A percentile compares a stretch with the other conserved stretches of the same genome.
phyloP scores from a whole-genome alignment of 2,797 vertebrate genomes.

The Cyprinella venusta region DNA sequence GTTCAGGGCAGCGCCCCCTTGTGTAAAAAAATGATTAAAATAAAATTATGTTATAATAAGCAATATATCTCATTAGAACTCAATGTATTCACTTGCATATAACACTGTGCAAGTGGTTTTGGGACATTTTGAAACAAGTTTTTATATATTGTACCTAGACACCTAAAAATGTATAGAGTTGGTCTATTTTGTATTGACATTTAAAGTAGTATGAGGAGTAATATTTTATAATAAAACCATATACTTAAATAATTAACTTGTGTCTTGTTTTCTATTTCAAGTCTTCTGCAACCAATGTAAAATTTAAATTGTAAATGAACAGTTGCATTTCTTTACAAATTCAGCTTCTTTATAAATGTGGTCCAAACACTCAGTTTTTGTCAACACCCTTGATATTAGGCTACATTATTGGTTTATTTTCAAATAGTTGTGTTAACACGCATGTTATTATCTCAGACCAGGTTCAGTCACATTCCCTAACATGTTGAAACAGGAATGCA shows the following conservation, averaged over 20 bases:
- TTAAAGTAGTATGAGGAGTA: not conserved
- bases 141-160: too few relatives aligned
- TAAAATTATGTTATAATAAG: too few relatives aligned
- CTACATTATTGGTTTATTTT: not conserved
- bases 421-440: not conserved
- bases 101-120: too few relatives aligned
- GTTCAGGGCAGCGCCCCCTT: too few relatives aligned
- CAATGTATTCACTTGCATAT: too few relatives aligned
- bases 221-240: not conserved
- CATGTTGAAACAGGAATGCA: constrained; percentile 69
- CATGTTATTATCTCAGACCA: constrained; percentile 52
- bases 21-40: too few relatives aligned
- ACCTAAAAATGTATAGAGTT: too few relatives aligned
- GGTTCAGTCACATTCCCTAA: constrained; percentile 77
- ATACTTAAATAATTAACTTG: not conserved
- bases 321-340: constrained; percentile 1
- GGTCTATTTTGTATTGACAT: not conserved
- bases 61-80: too few relatives aligned
- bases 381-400: not conserved
- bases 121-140: too few relatives aligned
- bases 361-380: not conserved
- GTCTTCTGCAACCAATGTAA: not conserved
- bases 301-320: not conserved
- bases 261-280: not conserved
- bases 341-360: not conserved